Evolutionary conservation across 2,797 vertebrate genomes (phyloP).

Genomic region (Ceyx erithaca): DNA sequence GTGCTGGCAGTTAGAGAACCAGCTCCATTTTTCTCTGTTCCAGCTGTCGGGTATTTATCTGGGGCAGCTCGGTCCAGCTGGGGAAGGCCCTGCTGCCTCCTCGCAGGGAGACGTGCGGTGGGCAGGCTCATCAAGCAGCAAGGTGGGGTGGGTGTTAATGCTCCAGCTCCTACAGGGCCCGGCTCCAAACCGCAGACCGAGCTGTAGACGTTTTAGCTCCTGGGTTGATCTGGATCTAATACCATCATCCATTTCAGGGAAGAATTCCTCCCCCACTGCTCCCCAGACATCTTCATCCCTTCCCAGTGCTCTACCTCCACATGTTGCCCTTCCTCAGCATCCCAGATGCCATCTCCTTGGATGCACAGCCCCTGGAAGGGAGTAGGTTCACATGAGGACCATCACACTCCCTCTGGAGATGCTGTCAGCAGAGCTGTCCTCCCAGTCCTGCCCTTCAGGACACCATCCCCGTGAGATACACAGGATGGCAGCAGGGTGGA

Average conservation of each 20-base stretch:
- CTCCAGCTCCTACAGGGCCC: conserved; percentile 5
- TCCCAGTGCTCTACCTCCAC: not conserved
- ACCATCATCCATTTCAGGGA: not conserved
- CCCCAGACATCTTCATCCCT: not conserved
- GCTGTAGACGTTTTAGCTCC: conserved; percentile 22
- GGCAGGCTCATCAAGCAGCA: not conserved
- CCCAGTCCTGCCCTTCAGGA: rapidly evolving
- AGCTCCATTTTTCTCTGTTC: conserved; percentile 61
- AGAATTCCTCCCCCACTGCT: not conserved
- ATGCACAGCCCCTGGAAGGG: not conserved
- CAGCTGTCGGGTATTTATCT: conserved; percentile 71
- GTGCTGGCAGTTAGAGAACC: conserved; percentile 68
- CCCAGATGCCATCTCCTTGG: not conserved
- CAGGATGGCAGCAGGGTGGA: not conserved
- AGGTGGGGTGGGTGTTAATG: conserved; percentile 37
- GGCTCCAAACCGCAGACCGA: conserved; percentile 40
- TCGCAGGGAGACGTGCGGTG: not conserved
- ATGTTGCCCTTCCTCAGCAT: not conserved
- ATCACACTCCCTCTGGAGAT: rapidly evolving
- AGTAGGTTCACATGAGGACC: rapidly evolving
- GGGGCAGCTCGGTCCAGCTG: conserved; percentile 64
- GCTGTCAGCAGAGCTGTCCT: not conserved
- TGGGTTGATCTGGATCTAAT: conserved; percentile 38
- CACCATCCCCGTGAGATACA: rapidly evolving
- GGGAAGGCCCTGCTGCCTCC: conserved; percentile 42